A percentile compares a stretch with the other conserved stretches of the same genome.
phyloP scores from a whole-genome alignment of 2,797 vertebrate species.

The Enteromius radiatus region DNA sequence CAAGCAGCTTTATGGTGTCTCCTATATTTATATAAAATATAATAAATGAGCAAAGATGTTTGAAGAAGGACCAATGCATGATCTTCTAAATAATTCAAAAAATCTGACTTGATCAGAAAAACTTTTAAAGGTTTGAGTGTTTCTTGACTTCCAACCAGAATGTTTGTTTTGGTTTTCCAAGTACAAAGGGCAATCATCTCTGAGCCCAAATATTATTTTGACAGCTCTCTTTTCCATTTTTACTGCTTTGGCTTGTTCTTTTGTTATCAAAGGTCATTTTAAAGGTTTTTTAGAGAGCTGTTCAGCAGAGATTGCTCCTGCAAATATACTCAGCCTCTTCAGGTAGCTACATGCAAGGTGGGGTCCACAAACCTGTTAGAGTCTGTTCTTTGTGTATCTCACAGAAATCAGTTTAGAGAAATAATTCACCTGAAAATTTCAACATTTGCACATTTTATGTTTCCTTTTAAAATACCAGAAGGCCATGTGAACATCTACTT shows the following conservation, averaged over 20 bases:
- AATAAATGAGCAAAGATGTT: not conserved
- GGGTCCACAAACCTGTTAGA: not conserved
- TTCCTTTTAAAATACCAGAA: not conserved
- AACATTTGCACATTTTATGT: not conserved
- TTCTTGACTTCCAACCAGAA: not conserved
- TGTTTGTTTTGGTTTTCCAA: constrained; percentile 16
- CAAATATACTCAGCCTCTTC: not conserved
- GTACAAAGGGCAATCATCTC: constrained; percentile 27
- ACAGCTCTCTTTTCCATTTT: constrained; percentile 21
- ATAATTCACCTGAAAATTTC: not conserved
- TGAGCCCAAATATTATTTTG: constrained; percentile 13
- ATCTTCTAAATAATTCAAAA: not conserved
- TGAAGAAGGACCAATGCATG: not conserved
- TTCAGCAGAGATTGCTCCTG: not conserved
- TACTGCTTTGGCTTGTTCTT: constrained; percentile 8
- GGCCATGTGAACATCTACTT: not conserved
- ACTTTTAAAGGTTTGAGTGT: not conserved
- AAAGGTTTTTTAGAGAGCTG: not conserved
- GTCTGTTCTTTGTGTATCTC: not conserved
- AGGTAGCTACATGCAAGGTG: not conserved
- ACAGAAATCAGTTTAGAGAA: not conserved
- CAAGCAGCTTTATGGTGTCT: not conserved
- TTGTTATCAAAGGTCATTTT: constrained; percentile 29
- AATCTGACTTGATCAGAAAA: not conserved
- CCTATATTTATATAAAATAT: not conserved